Base-by-base conservation (phyloP, 2,113 vertebrate genomes). In the Dolichallabes microphthalmus region DNA sequence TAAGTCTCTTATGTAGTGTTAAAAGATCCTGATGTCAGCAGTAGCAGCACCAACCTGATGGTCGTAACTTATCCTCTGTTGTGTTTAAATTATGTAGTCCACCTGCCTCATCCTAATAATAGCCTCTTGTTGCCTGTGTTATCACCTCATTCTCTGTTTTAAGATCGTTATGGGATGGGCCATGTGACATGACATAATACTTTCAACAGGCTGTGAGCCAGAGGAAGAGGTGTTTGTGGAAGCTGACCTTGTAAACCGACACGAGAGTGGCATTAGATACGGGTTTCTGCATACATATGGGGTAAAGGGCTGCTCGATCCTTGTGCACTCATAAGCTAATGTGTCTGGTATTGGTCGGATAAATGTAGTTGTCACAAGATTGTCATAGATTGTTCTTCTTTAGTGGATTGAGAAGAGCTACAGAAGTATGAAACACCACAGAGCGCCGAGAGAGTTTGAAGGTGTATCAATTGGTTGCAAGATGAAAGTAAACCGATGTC, bases 161-260 rank as follows among this genome's bases (percentile, higher is more conserved):
- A 57, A 58, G 83, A 69, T 17, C 0, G 8, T 55, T 79, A 57
- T 60, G 76, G 75, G 50, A 60, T 57, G 20, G 17, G 22, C 30
- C 64, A 30, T 71, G 64, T 50, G 76, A 52, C 50, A 15, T 68
- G 27, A 55, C 74, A n/a, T n/a, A 6, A 66, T 85, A 63, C 25
- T 68, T 85, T 53, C 27, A 39, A 27, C 39, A n/a, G 58, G 45
- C 58, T 77, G 4, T 17, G 55, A 64, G 30, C 32, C 61, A 57
- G 50, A n/a, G n/a, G 25, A 50, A 76, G 30, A 30, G 39, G 60
- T 52, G 20, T 61, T 52, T 84, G 84, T 79, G 76, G 53, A 79
- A 74, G 68, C 57, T 61, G 55, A 74, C 68, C 68, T 83, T 74
- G 22, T 32, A 50, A 20, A 50, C 84, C 80, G 84, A 58, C n/a